Evolutionary conservation across 2,888 invertebrate species (phyloP).

Genomic region (Noctua janthe): DNA sequence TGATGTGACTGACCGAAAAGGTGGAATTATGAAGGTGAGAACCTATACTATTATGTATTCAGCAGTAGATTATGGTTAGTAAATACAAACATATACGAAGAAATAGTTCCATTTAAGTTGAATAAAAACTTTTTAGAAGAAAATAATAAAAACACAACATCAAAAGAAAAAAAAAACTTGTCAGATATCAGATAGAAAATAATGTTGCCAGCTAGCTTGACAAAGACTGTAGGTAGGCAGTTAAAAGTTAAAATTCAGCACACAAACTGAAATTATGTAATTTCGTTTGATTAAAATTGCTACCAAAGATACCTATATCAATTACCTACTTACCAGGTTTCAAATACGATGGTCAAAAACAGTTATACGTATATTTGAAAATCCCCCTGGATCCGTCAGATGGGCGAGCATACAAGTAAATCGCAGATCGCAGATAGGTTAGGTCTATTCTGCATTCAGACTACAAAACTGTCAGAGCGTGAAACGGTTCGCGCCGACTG

Average conservation of each 20-base stretch:
- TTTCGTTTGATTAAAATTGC: neutral
- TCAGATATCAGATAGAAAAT: neutral
- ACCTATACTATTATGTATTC: slow-evolving; percentile 30
- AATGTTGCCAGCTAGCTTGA: neutral
- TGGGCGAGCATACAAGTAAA: slow-evolving; percentile 53
- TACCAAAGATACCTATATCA: neutral
- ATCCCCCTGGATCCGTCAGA: slow-evolving; percentile 40
- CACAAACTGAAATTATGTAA: neutral
- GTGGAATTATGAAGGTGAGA: slow-evolving; percentile 36
- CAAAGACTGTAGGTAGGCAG: neutral
- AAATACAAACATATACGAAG: slow-evolving; percentile 13
- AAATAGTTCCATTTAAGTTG: neutral
- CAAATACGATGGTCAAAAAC: neutral
- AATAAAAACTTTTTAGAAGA: neutral
- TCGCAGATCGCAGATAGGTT: slow-evolving; percentile 77
- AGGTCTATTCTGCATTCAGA: slow-evolving; percentile 78
- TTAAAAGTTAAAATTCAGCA: neutral
- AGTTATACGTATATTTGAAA: slow-evolving; percentile 24
- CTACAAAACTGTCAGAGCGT: slow-evolving; percentile 84
- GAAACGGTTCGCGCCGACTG: slow-evolving; percentile 80
- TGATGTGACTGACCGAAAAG: slow-evolving; percentile 20
- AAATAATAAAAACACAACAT: neutral
- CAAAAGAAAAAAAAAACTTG: neutral
- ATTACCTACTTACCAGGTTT: neutral
- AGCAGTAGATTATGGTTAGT: slow-evolving; percentile 31